Evolutionary conservation across 2,888 invertebrate species (phyloP).

Genomic region (Lapara coniferarum): DNA sequence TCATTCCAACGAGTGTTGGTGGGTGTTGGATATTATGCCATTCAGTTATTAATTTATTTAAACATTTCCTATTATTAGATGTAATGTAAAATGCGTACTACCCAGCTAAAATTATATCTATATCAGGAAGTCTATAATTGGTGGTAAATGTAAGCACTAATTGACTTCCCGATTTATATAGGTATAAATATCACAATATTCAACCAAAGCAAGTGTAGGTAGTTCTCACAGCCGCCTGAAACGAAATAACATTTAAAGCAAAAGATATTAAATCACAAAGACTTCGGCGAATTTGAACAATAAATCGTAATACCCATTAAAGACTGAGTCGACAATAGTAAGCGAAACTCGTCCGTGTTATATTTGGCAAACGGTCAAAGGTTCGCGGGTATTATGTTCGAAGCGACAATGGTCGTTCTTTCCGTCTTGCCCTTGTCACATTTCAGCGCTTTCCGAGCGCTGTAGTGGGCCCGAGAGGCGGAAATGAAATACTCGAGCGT

Average conservation of each 20-base stretch:
- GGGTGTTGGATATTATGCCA: no score
- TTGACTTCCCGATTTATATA: no score
- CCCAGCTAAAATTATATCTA: no score
- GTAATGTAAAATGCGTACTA: no score
- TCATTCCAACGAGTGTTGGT: no score
- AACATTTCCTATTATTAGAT: no score
- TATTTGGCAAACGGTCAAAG: slow-evolving; percentile 27
- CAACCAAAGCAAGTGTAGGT: background rate
- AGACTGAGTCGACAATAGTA: slow-evolving; percentile 12
- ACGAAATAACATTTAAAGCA: background rate
- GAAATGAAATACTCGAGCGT: slow-evolving; percentile 36
- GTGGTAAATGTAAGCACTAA: no score
- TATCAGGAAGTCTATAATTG: background rate
- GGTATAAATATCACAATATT: background rate
- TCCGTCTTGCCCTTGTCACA: slow-evolving; percentile 25
- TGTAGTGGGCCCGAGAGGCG: slow-evolving; percentile 29
- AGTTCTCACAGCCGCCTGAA: no score
- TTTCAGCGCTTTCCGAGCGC: slow-evolving; percentile 25
- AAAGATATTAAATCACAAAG: slow-evolving; percentile 6
- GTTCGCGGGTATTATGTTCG: slow-evolving; percentile 24
- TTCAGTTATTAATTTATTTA: no score
- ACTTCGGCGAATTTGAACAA: background rate
- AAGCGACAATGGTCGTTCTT: slow-evolving; percentile 27
- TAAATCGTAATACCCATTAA: slow-evolving; percentile 20
- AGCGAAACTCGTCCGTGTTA: slow-evolving; percentile 5